Evolutionary conservation across 2,888 invertebrate species (phyloP).

Genomic region (Caenorhabditis virilis): DNA sequence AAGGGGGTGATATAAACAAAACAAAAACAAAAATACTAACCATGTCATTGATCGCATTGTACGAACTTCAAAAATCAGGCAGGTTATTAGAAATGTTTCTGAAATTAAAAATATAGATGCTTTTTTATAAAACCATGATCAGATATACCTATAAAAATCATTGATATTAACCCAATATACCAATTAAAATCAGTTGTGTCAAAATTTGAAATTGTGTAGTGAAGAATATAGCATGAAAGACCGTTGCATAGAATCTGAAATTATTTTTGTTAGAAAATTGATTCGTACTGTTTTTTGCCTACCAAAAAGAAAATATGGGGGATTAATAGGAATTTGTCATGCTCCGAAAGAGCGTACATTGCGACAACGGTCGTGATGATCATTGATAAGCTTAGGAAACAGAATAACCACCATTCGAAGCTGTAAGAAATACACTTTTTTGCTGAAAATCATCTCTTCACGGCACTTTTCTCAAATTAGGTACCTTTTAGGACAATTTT

Average conservation of each 20-base stretch:
- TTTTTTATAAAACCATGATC: background rate
- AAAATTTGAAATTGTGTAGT: conserved; percentile 29
- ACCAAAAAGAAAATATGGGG: conserved; percentile 60
- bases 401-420: conserved; percentile 51
- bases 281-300: background rate
- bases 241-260: conserved; percentile 38
- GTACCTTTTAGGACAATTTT: too few species aligned
- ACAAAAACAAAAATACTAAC: conserved; percentile 1
- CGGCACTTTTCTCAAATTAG: too few species aligned
- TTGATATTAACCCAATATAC: conserved; percentile 35
- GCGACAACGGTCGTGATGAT: conserved; percentile 54
- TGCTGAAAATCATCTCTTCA: background rate
- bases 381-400: conserved; percentile 50
- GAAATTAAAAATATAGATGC: conserved; percentile 3
- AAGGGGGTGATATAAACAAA: too few species aligned
- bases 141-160: conserved; percentile 27
- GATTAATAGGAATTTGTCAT: conserved; percentile 41
- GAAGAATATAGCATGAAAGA: conserved; percentile 15
- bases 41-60: conserved; percentile 41
- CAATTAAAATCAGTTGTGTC: conserved; percentile 45
- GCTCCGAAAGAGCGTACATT: conserved; percentile 57
- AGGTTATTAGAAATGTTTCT: conserved; percentile 40
- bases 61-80: conserved; percentile 41
- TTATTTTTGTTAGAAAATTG: background rate
- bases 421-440: conserved; percentile 20